Evolutionary conservation across 2,797 vertebrate genomes (phyloP).

Genomic region (Sphaeramia orbicularis): DNA sequence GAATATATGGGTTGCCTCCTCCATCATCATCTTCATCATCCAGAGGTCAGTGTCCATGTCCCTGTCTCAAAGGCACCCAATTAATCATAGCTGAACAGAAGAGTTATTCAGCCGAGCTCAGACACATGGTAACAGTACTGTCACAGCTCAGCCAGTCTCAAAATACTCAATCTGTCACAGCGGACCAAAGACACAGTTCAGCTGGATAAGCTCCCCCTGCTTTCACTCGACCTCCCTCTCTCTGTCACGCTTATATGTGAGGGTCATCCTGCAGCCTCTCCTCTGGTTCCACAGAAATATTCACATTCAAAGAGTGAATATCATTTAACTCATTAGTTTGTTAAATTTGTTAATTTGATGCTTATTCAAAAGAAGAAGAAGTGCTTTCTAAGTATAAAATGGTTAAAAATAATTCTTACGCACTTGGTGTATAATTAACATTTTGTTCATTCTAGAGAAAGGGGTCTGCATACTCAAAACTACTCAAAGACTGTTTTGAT

Average conservation of each 20-base stretch:
- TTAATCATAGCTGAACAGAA: constrained; percentile 48
- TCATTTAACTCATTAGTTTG: not conserved
- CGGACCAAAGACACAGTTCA: constrained; percentile 36
- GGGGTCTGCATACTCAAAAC: constrained; percentile 8
- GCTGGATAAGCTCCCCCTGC: constrained; percentile 33
- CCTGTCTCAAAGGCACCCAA: constrained; percentile 29
- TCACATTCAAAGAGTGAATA: not conserved
- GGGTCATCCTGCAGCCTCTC: constrained; percentile 12
- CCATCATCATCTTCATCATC: constrained; percentile 19
- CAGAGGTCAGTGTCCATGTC: constrained; percentile 37
- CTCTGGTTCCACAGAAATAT: constrained; percentile 14
- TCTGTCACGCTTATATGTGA: constrained; percentile 11
- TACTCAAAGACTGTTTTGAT: constrained; percentile 12
- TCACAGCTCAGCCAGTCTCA: constrained; percentile 40
- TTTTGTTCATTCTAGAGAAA: not conserved
- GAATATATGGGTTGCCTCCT: constrained; percentile 1
- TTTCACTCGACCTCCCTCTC: constrained; percentile 5
- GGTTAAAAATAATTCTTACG: not conserved
- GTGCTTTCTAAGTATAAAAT: not conserved
- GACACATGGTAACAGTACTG: constrained; percentile 36
- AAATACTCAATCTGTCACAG: constrained; percentile 57
- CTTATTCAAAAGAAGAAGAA: not conserved
- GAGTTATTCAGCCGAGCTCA: constrained; percentile 38
- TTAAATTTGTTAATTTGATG: constrained; percentile 3
- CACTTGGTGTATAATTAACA: too few species aligned